These are phyloP conservation scores for Silurus meridionalis DNA, from an alignment of 2,113 vertebrate species.

Conservation along the genomic window DNA sequence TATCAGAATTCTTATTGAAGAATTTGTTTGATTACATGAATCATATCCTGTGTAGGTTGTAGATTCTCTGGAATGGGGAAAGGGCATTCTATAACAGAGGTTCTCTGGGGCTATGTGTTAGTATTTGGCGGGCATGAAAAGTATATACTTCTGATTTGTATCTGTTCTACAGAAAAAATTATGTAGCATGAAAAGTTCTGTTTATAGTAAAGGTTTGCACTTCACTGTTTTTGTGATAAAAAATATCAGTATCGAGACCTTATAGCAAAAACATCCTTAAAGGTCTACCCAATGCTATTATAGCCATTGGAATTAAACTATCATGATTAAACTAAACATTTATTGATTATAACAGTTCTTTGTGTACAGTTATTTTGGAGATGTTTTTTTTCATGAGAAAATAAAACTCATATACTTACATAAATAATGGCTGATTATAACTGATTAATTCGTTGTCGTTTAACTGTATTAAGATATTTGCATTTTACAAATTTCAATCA, in stretches of 20 bases:
- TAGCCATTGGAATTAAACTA: not conserved
- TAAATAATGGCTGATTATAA: not conserved
- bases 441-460: not conserved
- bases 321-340: not conserved
- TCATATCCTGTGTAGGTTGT: not conserved
- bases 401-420: not conserved
- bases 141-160: not conserved
- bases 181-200: not conserved
- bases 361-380: not conserved
- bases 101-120: not conserved
- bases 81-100: not conserved
- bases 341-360: not conserved
- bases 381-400: not conserved
- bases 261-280: not conserved
- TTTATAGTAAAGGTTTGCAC: not conserved
- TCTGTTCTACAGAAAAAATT: not conserved
- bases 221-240: not conserved
- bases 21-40: not conserved
- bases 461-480: not conserved
- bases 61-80: not conserved
- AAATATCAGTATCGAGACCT: not conserved
- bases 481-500: not conserved
- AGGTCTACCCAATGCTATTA: not conserved
- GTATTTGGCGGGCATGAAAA: not conserved
- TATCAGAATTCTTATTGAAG: not conserved